Base-by-base conservation (phyloP, 2,113 vertebrate genomes). In the Eleginops maclovinus region DNA sequence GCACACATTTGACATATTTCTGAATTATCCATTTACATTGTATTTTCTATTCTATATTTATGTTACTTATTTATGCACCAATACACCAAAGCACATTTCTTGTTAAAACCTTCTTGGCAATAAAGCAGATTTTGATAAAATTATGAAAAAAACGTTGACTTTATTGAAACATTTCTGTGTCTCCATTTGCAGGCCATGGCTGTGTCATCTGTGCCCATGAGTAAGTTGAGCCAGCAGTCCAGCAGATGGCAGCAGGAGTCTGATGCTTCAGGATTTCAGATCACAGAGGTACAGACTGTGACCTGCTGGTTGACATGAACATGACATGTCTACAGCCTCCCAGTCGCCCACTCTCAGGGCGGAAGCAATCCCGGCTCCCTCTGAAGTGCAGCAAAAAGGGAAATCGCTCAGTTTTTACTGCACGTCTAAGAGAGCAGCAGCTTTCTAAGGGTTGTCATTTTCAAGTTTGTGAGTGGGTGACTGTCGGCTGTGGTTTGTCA, bases 391-490 rank as follows among this genome's bases (percentile, higher is more conserved):
- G 61, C 40, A 47, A 84, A 36, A 87, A 88, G 67, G 21, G 74
- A 84, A 88, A 85, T 78, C 68, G 75, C 83, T 86, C 88, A 65
- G 19, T 82, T 84, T 86, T 90, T 70, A 65, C 81, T 75, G 86
- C 62, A 79, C 70, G 84, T 84, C 77, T 76, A 54, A 87, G 90
- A 86, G 67, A 70, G 73, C 60, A 73, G 58, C 81, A 72, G 75
- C 83, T 85, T 71, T 75, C 51, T 2, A 4, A 93, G 87, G 91
- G 87, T 93, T 94, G 93, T 94, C 93, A 94, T 95, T 95, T 94
- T 86, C 88, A 51, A 58, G 72, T 72, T 77, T 83, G 89, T 79
- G 92, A 86, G 94, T 94, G 93, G 93, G 94, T 84, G 91, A 88
- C 87, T 84, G 90, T 88, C 88, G 73, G 90, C 90, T 91, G 91